Base-by-base conservation (phyloP, 2,888 invertebrate species). In the Plagodis dolabraria region DNA sequence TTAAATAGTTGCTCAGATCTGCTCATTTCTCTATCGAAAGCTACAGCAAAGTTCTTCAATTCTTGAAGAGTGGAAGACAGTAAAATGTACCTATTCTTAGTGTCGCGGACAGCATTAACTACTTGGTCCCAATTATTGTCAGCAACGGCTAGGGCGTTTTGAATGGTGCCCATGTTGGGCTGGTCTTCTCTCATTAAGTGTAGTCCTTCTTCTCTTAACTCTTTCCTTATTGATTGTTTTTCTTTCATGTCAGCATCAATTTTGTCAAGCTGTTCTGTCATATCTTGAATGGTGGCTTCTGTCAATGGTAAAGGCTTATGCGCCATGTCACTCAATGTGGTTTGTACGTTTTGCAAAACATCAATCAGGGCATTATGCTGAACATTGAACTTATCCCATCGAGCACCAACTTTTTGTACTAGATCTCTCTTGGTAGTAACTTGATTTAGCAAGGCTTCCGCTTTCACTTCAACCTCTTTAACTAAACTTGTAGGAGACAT, bases 61-160 rank as follows among this genome's bases (percentile, higher is more conserved):
- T 96, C 96, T 70, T 96, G 95, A 87, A 97, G 94, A 0, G 96
- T 95, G 43, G 94, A 94, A 40, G 96, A 95, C 56, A 97, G 93
- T 43, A 96, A 93, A 7, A 95, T 94, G 67, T 96, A 96, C 74
- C 95, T 96, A 68, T 96, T 94, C 73, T 96, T 95, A 57, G 96
- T 95, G 60, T 96, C 96, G 55, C 94, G 94, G 33, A 97, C 94
- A 53, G 95, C 93, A 67, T 96, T 96, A 53, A 95, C 95, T 0
- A 96, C 91, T 82, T 96, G 95, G 78, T 97, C 97, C 95, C 96
- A 98, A 68, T 95, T 95, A 56, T 95, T 94, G 75, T 98, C 97
- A 45, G 97, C 94, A 0, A 96, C 94, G 0, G 97, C 93, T 0
- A 98, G 85, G 48, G 95, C 95, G 70, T 96, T 96, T 84, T 98